phyloP scores from a whole-genome alignment of 2,888 invertebrate species.

The Pristionchus arcanus region DNA sequence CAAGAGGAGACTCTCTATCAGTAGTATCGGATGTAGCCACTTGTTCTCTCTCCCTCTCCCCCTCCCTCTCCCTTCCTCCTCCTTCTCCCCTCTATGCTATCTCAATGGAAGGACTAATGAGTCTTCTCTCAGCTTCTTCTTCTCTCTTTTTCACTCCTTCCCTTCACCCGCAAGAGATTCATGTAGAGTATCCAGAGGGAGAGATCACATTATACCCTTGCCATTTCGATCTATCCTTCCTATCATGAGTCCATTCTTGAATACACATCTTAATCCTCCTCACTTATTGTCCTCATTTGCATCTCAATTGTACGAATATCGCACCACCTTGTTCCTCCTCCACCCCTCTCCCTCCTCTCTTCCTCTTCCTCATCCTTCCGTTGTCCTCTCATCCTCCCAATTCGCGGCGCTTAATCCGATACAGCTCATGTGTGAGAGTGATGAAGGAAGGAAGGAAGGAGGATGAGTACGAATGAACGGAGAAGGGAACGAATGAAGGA shows the following conservation, averaged over 20 bases:
- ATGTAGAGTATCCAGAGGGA: neutral
- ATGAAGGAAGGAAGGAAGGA: neutral
- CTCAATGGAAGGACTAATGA: constrained; percentile 37
- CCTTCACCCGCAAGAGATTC: neutral
- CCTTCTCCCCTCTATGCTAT: neutral
- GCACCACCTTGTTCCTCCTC: constrained; percentile 12
- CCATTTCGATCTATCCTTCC: neutral
- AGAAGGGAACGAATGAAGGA: neutral
- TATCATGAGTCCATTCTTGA: neutral
- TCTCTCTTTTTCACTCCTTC: constrained; percentile 38
- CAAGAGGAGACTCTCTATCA: constrained; percentile 9
- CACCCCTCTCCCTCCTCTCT: neutral
- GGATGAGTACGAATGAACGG: constrained; percentile 12
- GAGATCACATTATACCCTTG: neutral
- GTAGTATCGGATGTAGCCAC: neutral
- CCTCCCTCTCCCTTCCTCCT: neutral
- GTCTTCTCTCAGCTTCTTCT: constrained; percentile 36
- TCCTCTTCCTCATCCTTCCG: constrained; percentile 22
- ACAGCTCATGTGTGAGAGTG: constrained; percentile 30
- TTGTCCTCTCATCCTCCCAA: neutral
- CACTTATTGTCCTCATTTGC: constrained; percentile 5
- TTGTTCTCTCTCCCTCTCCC: neutral
- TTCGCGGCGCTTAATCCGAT: constrained; percentile 35
- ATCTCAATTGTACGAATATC: constrained; percentile 38
- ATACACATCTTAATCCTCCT: neutral